Evolutionary conservation across 2,888 invertebrate species (phyloP), one percentile per base, ranked within the genome.

Genomic region (Notocelia uddmanniana): DNA sequence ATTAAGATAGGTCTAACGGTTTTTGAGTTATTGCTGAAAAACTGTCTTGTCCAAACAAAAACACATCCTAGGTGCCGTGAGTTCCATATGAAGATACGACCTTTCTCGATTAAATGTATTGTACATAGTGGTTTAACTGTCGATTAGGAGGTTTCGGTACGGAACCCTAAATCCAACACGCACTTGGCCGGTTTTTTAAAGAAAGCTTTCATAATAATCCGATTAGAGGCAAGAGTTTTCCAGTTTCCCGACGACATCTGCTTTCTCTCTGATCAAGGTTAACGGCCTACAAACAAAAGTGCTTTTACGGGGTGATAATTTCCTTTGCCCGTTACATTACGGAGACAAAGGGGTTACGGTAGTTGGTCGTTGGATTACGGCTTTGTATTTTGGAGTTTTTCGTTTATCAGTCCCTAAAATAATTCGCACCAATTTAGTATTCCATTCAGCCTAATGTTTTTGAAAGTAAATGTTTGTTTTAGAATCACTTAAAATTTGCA

Each of bases 211-310:
- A 82, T 79, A 80, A 83, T 80, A 79, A 80, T 79, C 75, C 78
- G 79, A 83, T 85, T 82, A 83, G 74, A 68, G 59, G 66, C 72
- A 81, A 80, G 78, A 79, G 79, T 78, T 70, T 70, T 70, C 74
- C 74, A 77, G 75, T 80, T 81, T 78, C 74, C 68, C 77, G 68
- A 75, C 76, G 75, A 78, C 77, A 80, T 79, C 74, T 76, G 77
- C 77, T 81, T 82, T 79, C 78, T 77, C 77, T 81, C 79, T 79
- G 80, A 85, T 84, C 82, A 86, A 85, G 82, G 84, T 82, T 85
- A 85, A 85, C 80, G 78, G 80, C 69, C 69, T 76, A 74, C 68
- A 75, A 83, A 82, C 81, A 85, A 81, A 77, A 77, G 78, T 81
- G 74, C 78, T 76, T 79, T 78, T 74, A 77, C 74, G 75, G 78